Conservation (phyloP, 2,113 vertebrate species). For the Perca fluviatilis region DNA sequence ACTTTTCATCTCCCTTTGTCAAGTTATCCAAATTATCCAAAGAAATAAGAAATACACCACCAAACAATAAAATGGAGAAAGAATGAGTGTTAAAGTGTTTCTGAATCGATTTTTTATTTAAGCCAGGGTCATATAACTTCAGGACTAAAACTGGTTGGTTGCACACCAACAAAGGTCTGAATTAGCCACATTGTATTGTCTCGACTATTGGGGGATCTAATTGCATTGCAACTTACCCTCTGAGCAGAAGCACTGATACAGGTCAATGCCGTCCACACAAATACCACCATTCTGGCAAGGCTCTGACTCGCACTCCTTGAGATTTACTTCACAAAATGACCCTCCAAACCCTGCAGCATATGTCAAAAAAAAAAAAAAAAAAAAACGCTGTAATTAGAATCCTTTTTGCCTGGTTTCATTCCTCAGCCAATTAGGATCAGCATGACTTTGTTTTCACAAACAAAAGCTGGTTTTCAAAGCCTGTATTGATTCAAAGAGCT, state of each 20-base stretch:
- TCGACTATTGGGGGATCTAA: slow-evolving; percentile 2
- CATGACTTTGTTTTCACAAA: slow-evolving; percentile 81
- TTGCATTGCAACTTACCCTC: slow-evolving; percentile 76
- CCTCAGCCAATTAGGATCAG: slow-evolving; percentile 81
- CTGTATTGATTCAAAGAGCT: slow-evolving; percentile 80
- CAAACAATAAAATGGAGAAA: not conserved
- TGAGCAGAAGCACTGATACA: slow-evolving; percentile 84
- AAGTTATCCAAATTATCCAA: not conserved
- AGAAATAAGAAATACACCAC: not conserved
- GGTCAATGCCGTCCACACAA: slow-evolving; percentile 82
- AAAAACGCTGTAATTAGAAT: slow-evolving; percentile 44
- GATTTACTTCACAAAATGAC: slow-evolving; percentile 81
- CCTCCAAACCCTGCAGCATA: slow-evolving; percentile 80
- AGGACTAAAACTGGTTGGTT: not conserved
- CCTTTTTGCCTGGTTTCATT: slow-evolving; percentile 71
- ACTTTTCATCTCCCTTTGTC: not conserved
- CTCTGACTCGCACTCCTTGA: slow-evolving; percentile 79
- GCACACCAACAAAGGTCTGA: slow-evolving; percentile 30
- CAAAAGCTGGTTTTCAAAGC: slow-evolving; percentile 79
- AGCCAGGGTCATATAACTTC: not conserved
- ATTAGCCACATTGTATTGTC: slow-evolving; percentile 34
- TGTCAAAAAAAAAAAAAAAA: not conserved
- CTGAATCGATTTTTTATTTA: slow-evolving; percentile 28
- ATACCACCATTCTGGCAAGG: slow-evolving; percentile 84
- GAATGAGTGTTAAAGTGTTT: not conserved